Conservation (phyloP, 2,888 invertebrate species). For the Automeris io region DNA sequence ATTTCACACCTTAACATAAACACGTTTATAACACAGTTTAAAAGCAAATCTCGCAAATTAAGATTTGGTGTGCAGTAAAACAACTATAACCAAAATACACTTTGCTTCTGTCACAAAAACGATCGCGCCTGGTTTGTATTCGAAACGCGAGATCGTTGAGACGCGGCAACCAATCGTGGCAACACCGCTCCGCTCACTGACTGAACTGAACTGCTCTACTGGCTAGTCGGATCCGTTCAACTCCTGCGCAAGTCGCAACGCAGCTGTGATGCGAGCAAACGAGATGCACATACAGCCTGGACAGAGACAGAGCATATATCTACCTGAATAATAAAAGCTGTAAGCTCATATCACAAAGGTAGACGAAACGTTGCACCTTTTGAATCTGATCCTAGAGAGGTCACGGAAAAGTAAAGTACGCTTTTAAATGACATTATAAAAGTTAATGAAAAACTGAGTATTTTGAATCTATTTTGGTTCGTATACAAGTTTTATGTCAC, state of each 20-base stretch:
- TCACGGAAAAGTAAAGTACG: conserved; percentile 15
- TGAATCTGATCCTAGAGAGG: conserved; percentile 34
- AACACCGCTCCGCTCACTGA: conserved; percentile 68
- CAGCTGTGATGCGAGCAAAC: conserved; percentile 43
- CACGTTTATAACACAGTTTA: conserved; percentile 15
- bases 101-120: conserved; percentile 43
- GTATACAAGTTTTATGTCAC: no score
- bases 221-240: conserved; percentile 51
- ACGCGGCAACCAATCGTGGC: conserved; percentile 58
- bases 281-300: conserved; percentile 30
- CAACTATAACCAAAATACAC: conserved; percentile 43
- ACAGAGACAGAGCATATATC: conserved; percentile 45
- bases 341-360: conserved; percentile 44
- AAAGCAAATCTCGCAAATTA: conserved; percentile 8
- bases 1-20: conserved; percentile 13
- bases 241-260: conserved; percentile 69
- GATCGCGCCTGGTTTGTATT: conserved; percentile 61
- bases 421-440: background rate
- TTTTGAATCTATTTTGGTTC: no score
- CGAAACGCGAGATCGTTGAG: conserved; percentile 37
- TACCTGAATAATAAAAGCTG: conserved; percentile 68
- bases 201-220: conserved; percentile 30
- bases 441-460: background rate
- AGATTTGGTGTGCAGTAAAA: conserved; percentile 9
- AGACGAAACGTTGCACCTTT: conserved; percentile 37